A percentile compares a stretch with the other conserved stretches of the same genome.
These are phyloP conservation scores for Hemiscyllium ocellatum DNA, from an alignment of 2,113 vertebrate species.

Conservation along the genomic window DNA sequence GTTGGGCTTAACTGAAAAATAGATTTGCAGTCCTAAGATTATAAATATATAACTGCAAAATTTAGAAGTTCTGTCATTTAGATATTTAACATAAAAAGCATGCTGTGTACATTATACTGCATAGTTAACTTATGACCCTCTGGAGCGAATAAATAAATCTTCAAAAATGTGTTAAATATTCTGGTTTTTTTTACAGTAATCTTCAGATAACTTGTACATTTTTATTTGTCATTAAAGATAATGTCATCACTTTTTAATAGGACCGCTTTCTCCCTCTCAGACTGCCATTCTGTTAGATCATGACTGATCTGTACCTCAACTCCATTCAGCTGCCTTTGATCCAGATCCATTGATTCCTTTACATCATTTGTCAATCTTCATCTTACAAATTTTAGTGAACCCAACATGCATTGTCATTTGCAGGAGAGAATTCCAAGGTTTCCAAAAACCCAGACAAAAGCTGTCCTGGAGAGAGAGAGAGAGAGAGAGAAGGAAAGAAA, in stretches of 20 bases:
- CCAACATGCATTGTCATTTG: not conserved
- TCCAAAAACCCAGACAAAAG: not conserved
- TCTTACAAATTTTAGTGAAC: not conserved
- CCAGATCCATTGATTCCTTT: not conserved
- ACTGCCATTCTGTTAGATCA: not conserved
- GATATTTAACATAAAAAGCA: not conserved
- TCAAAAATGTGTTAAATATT: not conserved
- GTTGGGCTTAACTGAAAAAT: not conserved
- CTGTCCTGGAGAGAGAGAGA: not conserved
- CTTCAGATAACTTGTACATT: not conserved
- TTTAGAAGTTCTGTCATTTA: not conserved
- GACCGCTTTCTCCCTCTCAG: not conserved
- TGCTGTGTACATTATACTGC: not conserved
- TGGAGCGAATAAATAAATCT: not conserved
- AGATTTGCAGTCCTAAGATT: not conserved
- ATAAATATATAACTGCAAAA: not conserved
- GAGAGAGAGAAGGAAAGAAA: not conserved
- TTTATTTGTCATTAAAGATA: not conserved
- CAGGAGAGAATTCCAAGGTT: not conserved
- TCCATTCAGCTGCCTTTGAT: not conserved
- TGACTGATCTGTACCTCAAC: not conserved
- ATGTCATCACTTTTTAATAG: not conserved
- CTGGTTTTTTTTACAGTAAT: not conserved
- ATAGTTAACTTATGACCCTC: not conserved
- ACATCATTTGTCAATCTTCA: not conserved